Evolutionary conservation across 2,113 vertebrate species (phyloP).

Genomic region (Turnix velox): DNA sequence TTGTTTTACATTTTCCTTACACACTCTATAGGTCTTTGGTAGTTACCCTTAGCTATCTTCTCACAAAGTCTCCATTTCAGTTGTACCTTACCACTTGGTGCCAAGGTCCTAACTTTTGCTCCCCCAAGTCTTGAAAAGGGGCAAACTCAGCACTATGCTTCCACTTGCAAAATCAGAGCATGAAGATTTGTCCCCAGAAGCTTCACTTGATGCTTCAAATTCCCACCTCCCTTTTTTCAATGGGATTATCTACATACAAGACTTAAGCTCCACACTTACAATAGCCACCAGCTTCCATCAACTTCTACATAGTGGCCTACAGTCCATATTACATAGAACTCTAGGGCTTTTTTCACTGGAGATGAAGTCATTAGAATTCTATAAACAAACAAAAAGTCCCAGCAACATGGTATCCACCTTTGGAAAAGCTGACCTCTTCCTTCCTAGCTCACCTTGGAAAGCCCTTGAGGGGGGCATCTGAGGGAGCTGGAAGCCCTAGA

Average conservation of each 20-base stretch:
- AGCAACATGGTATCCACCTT: not conserved
- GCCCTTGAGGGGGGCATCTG: not conserved
- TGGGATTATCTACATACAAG: not conserved
- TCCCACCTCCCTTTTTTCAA: not conserved
- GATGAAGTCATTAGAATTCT: not conserved
- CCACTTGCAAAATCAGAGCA: not conserved
- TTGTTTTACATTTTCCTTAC: not conserved
- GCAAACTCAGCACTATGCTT: not conserved
- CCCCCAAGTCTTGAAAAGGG: not conserved
- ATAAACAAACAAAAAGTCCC: not conserved
- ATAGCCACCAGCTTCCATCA: not conserved
- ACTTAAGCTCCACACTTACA: not conserved
- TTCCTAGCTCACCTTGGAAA: too few species aligned
- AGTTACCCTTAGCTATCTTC: not conserved
- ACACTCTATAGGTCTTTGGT: not conserved
- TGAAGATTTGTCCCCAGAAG: not conserved
- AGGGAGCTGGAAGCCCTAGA: constrained; percentile 27
- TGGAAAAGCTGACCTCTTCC: too few species aligned
- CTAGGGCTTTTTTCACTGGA: not conserved
- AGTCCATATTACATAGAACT: not conserved
- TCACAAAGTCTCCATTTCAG: not conserved
- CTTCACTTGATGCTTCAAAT: not conserved
- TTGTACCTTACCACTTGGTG: not conserved
- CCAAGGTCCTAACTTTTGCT: not conserved
- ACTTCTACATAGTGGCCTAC: not conserved